These are phyloP conservation scores for Capra hircus DNA, from an alignment of 2,113 vertebrate genomes.

Conservation along the genomic window DNA sequence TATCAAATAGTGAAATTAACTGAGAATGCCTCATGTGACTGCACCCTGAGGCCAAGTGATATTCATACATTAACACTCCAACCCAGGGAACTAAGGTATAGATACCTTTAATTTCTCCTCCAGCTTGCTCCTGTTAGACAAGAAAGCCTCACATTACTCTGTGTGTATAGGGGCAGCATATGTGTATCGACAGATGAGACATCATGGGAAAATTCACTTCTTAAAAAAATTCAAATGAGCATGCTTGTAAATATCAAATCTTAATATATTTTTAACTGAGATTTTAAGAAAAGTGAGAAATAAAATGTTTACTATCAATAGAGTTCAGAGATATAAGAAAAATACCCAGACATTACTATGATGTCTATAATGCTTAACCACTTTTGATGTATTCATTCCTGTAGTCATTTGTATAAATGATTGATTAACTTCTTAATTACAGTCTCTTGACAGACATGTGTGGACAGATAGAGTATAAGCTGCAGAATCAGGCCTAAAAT, in stretches of 20 bases:
- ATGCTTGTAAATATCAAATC: background rate
- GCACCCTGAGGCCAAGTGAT: conserved; percentile 28
- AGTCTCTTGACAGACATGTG: background rate
- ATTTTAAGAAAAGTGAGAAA: conserved; percentile 16
- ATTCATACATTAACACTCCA: conserved; percentile 32
- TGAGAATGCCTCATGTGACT: background rate
- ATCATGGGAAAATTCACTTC: background rate
- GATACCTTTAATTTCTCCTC: conserved; percentile 15
- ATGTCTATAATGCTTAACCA: background rate
- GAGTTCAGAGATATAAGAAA: background rate
- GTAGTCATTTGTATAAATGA: background rate
- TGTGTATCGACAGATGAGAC: background rate
- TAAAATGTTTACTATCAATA: background rate
- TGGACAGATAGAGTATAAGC: background rate
- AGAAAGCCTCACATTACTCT: background rate
- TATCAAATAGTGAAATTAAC: conserved; percentile 55
- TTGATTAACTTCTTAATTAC: background rate
- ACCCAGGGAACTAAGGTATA: conserved; percentile 23
- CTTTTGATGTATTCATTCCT: background rate
- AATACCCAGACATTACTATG: background rate
- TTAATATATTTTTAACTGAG: background rate
- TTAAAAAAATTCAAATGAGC: background rate
- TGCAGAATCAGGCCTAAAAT: background rate
- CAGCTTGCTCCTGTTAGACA: background rate
- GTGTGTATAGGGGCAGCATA: background rate